Conservation (phyloP, 2,888 invertebrate genomes). For the Bellardia pandia region DNA sequence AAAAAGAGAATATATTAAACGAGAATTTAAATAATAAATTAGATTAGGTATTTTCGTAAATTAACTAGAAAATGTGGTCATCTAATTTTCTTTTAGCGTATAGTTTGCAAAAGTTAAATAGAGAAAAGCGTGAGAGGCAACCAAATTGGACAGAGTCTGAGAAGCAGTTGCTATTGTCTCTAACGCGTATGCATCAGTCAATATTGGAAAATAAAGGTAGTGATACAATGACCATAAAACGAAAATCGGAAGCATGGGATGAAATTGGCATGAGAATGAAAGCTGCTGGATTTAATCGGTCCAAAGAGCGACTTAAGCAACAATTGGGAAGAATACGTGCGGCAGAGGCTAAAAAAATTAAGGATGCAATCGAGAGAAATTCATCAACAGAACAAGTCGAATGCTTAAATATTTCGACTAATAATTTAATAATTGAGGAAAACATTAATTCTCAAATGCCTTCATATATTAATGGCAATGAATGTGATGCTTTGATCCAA, state of each 20-base stretch:
- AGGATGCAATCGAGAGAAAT: conserved; percentile 62
- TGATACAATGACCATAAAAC: conserved; percentile 72
- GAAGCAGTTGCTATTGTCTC: conserved; percentile 70
- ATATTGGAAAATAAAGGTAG: conserved; percentile 74
- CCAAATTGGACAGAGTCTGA: conserved; percentile 75
- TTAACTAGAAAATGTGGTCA: conserved; percentile 46
- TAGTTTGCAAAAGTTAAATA: conserved; percentile 59
- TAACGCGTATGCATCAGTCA: conserved; percentile 64
- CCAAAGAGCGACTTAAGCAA: conserved; percentile 74
- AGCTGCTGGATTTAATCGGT: conserved; percentile 72
- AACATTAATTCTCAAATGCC: not conserved
- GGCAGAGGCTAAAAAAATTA: conserved; percentile 69
- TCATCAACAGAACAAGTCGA: not conserved
- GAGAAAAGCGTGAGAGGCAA: conserved; percentile 74
- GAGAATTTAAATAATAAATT: conserved; percentile 5
- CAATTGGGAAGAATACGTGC: conserved; percentile 73
- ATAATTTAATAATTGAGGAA: conserved; percentile 25
- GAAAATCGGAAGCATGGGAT: conserved; percentile 74
- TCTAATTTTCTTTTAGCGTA: conserved; percentile 64
- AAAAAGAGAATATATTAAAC: not conserved
- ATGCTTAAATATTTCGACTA: conserved; percentile 6
- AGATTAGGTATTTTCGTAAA: no score
- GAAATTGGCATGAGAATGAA: conserved; percentile 72
- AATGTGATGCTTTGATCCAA: conserved; percentile 4
- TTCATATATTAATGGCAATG: not conserved